phyloP scores from a whole-genome alignment of 2,888 invertebrate genomes.

The Dimorphilus gyrociliatus region DNA sequence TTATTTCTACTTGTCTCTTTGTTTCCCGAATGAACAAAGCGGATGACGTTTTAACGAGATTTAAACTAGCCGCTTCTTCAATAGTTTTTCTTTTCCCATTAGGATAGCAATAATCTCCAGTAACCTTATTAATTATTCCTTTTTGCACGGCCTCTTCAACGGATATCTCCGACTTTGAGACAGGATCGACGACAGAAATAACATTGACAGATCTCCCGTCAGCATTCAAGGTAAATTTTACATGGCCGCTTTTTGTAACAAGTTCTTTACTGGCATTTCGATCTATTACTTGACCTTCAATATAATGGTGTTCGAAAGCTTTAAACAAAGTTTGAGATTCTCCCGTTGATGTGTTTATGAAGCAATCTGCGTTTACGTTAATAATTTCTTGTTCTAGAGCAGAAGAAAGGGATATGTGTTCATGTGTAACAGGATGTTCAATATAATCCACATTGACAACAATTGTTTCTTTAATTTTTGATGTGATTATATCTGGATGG shows the following conservation, averaged over 20 bases:
- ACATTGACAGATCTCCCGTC: no score
- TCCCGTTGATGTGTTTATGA: constrained; percentile 7
- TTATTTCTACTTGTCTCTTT: constrained; percentile 59
- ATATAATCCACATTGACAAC: constrained; percentile 22
- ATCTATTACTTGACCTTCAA: constrained; percentile 7
- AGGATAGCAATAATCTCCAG: constrained; percentile 22
- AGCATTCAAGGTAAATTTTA: no score
- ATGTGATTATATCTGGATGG: constrained; percentile 15
- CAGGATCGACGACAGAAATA: constrained; percentile 9
- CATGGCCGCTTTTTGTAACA: constrained; percentile 1
- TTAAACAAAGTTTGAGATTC: constrained; percentile 3
- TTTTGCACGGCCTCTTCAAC: constrained; percentile 45
- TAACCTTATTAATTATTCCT: constrained; percentile 48
- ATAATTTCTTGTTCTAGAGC: constrained; percentile 53
- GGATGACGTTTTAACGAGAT: no score
- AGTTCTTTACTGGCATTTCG: constrained; percentile 5
- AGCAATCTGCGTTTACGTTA: constrained; percentile 40
- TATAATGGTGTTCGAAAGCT: constrained; percentile 6
- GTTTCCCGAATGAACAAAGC: constrained; percentile 19
- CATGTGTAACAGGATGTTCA: constrained; percentile 57
- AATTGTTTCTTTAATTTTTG: constrained; percentile 20
- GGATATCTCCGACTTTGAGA: constrained; percentile 17
- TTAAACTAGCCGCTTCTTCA: no score
- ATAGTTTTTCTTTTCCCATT: no score
- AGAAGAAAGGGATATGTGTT: constrained; percentile 52